Base-by-base conservation (phyloP, 2,113 vertebrate genomes). In the Notiomystis cincta region DNA sequence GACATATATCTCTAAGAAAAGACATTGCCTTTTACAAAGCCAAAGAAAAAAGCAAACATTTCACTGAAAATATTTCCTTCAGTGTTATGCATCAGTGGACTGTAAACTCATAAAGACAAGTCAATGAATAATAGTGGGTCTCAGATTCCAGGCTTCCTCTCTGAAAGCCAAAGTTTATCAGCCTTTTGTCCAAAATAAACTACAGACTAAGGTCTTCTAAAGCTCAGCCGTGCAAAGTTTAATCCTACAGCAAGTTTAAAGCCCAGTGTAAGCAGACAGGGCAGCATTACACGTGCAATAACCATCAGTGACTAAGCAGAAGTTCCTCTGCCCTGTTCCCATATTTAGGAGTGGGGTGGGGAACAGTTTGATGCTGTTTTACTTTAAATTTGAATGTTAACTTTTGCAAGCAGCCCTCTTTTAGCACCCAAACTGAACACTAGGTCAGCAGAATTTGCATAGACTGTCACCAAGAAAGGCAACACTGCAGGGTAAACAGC, bases 141-240 rank as follows among this genome's bases (percentile, higher is more conserved):
- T 89, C 61, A 75, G 77, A 93, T 95, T 95, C 81, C 82, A 88
- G 77, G 80, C 65, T 94, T 90, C 89, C 58, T 93, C 86, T 73
- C 60, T 7, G 44, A 95, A 61, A 95, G 81, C 60, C 87, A 95
- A 96, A 95, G 96, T 95, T 96, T 93, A 95, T 91, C 97, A 95
- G 50, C 13, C 71, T 94, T 96, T 92, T 80, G 25, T 94, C 88
- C 83, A 95, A 96, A 95, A 89, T 79, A 90, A 95, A 95, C 93
- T 90, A 85, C 45, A 94, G 58, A 40, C 8, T 40, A 73, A 66
- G 89, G 67, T 77, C 65, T 53, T 70, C 79, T 71, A 81, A 95
- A 96, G 72, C 76, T 82, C 85, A 89, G 73, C 27, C 12, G 0
- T 47, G 37, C 79, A 82, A 91, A 96, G 86, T 87, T 37, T 85